These are phyloP conservation scores for Caenorhabditis sulstoni DNA, from an alignment of 2,888 invertebrate genomes.

Conservation along the genomic window DNA sequence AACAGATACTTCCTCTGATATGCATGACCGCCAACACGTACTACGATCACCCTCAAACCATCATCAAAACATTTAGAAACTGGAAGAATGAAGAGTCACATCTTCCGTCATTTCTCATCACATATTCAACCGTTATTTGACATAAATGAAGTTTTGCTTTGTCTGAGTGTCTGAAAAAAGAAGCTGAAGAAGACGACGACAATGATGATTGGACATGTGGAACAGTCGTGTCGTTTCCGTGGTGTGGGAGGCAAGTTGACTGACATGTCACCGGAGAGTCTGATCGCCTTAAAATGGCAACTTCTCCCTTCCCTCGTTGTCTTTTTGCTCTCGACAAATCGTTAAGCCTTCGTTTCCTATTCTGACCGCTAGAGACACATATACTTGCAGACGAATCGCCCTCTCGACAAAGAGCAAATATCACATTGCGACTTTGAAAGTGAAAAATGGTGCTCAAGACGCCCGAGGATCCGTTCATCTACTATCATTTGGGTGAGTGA, in stretches of 20 bases:
- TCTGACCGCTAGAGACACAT: background rate
- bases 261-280: no score
- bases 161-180: no score
- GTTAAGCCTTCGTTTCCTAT: constrained; percentile 3
- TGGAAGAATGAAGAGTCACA: no score
- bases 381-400: background rate
- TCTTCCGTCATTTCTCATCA: constrained; percentile 22
- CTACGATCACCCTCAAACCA: constrained; percentile 35
- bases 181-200: no score
- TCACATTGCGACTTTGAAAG: background rate
- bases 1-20: constrained; percentile 14
- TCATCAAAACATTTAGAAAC: constrained; percentile 43
- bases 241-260: no score
- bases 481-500: constrained; percentile 46
- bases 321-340: background rate
- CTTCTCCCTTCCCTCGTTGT: background rate
- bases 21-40: constrained; percentile 46
- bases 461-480: constrained; percentile 57
- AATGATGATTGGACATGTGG: no score
- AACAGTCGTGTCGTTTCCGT: no score
- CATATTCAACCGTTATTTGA: constrained; percentile 26
- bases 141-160: no score
- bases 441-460: constrained; percentile 36
- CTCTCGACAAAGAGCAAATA: background rate
- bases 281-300: background rate